A percentile compares a stretch with the other conserved stretches of the same genome.
Conservation (phyloP, 1,140 invertebrate species). For the Idris sp. region DNA sequence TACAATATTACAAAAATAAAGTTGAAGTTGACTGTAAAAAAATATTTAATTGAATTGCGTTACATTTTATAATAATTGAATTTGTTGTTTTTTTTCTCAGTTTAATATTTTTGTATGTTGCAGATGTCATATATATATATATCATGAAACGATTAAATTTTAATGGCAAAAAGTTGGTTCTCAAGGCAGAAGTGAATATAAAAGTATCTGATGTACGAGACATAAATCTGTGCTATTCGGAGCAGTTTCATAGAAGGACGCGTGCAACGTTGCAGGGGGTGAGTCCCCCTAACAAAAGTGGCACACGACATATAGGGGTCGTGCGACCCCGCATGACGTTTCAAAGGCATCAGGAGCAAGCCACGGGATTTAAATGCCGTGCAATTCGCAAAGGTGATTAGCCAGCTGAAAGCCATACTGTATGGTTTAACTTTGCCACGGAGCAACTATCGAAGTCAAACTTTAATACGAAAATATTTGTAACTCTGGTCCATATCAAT, state of each 20-base stretch:
- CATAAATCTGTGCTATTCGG: conserved; percentile 50
- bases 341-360: conserved; percentile 59
- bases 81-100: no score
- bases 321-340: conserved; percentile 68
- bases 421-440: conserved; percentile 63
- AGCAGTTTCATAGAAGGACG: conserved; percentile 50
- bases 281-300: conserved; percentile 68
- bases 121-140: no score
- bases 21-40: no score
- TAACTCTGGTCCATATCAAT: conserved; percentile 9
- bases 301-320: conserved; percentile 67
- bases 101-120: no score
- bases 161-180: conserved; percentile 2
- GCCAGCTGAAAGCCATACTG: conserved; percentile 60
- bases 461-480: conserved; percentile 53
- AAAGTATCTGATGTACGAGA: conserved; percentile 25
- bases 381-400: conserved; percentile 67
- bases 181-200: conserved; percentile 27
- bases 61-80: no score
- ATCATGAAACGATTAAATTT: no score
- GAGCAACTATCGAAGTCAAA: conserved; percentile 54
- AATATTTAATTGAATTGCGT: no score
- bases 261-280: conserved; percentile 64
- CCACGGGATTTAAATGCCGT: conserved; percentile 71
- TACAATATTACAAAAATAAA: no score